Percentiles rank a stretch among this genome's conserved stretches.
Evolutionary conservation across 1,140 invertebrate species (phyloP).

Genomic region (Zaprionus capensis): DNA sequence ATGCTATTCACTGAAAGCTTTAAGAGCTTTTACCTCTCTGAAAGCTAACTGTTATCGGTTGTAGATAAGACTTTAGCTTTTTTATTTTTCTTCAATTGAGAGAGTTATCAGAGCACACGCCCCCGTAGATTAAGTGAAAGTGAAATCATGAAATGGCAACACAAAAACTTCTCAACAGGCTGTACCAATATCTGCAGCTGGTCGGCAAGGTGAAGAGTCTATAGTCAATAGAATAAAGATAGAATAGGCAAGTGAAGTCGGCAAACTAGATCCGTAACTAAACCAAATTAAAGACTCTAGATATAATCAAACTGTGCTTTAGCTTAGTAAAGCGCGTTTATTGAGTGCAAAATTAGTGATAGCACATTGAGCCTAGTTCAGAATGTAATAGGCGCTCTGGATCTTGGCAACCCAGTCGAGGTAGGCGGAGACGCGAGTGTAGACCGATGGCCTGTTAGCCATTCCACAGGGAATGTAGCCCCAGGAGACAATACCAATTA

Average conservation of each 20-base stretch:
- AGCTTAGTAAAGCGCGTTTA: constrained; percentile 23
- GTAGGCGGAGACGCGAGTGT: constrained; percentile 88
- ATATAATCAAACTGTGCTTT: background rate
- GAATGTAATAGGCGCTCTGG: constrained; percentile 66
- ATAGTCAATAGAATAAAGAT: too few species aligned
- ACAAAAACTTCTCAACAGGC: too few species aligned
- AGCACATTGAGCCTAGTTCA: constrained; percentile 48
- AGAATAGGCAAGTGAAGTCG: too few species aligned
- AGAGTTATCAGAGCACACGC: constrained; percentile 5
- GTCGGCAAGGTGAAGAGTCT: too few species aligned
- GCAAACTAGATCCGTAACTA: background rate
- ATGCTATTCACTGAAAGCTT: background rate
- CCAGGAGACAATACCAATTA: constrained; percentile 91
- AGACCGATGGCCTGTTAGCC: constrained; percentile 88
- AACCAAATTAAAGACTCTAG: background rate
- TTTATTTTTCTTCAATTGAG: background rate
- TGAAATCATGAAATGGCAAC: background rate
- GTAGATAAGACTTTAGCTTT: background rate
- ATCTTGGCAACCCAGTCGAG: constrained; percentile 77
- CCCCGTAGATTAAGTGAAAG: background rate
- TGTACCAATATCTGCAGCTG: background rate
- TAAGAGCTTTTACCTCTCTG: background rate
- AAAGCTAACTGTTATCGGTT: background rate
- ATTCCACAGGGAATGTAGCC: constrained; percentile 89
- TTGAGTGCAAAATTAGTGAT: background rate